A percentile compares a stretch with the other conserved stretches of the same genome.
Conservation (phyloP, 2,888 invertebrate species). For the Drosophila kanekoi region DNA sequence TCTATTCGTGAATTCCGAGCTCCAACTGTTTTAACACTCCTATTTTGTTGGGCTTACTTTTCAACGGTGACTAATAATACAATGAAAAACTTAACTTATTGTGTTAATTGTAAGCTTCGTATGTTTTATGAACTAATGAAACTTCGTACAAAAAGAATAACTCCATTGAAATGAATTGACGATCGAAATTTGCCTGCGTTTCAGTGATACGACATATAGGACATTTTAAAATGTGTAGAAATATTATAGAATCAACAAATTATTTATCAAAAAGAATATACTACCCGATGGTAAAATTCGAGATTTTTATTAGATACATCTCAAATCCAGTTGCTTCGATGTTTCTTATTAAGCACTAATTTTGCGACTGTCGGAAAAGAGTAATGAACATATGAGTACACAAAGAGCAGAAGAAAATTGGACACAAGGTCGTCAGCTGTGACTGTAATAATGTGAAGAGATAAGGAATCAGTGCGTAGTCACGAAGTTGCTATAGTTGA, state of each 20-base stretch:
- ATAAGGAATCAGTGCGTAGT: constrained; percentile 34
- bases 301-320: too few relatives aligned
- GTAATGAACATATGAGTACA: background rate
- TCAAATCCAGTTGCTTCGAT: background rate
- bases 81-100: too few relatives aligned
- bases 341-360: constrained; percentile 11
- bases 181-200: too few relatives aligned
- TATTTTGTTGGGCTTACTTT: background rate
- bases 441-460: constrained; percentile 14
- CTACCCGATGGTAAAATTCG: background rate
- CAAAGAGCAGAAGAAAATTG: constrained; percentile 17
- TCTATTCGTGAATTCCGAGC: background rate
- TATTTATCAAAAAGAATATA: background rate
- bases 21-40: constrained; percentile 1
- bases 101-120: too few relatives aligned
- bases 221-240: too few relatives aligned
- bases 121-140: too few relatives aligned
- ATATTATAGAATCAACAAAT: too few relatives aligned
- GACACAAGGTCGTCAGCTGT: constrained; percentile 38
- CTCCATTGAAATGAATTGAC: too few relatives aligned
- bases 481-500: constrained; percentile 15
- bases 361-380: constrained; percentile 6
- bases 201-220: too few relatives aligned
- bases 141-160: too few relatives aligned
- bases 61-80: constrained; percentile 5